phyloP scores from a whole-genome alignment of 1,140 invertebrate species.

The Caenorhabditis remanei region DNA sequence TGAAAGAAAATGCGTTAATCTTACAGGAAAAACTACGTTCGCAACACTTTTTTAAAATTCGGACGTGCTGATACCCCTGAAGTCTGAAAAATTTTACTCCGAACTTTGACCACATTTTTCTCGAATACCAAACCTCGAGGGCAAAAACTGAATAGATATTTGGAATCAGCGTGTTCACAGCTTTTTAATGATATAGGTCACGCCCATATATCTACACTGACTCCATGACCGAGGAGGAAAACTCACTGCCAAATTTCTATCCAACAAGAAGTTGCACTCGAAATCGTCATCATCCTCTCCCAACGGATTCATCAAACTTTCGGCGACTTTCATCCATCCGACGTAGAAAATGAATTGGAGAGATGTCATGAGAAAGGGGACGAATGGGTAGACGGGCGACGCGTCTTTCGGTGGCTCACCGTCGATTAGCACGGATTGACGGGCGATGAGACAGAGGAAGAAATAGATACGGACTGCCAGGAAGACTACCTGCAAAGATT shows the following conservation, averaged over 20 bases:
- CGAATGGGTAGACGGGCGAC: slow-evolving; percentile 52
- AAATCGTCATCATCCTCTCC: slow-evolving; percentile 65
- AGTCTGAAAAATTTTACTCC: no score
- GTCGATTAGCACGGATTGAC: slow-evolving; percentile 66
- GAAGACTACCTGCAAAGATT: slow-evolving; percentile 76
- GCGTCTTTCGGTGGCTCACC: slow-evolving; percentile 37
- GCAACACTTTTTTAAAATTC: no score
- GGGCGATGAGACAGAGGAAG: slow-evolving; percentile 63
- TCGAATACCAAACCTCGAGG: no score
- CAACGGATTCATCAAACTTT: slow-evolving; percentile 66
- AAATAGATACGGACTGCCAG: slow-evolving; percentile 68
- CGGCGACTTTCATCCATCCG: slow-evolving; percentile 72
- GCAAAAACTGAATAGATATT: no score
- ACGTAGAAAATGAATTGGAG: slow-evolving; percentile 72
- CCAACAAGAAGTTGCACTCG: slow-evolving; percentile 63
- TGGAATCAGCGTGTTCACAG: no score
- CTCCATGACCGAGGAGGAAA: no score
- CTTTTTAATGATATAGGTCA: no score
- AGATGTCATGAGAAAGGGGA: slow-evolving; percentile 64
- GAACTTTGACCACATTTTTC: no score
- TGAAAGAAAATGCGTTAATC: no score
- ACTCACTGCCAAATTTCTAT: slow-evolving; percentile 57
- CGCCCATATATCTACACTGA: no score
- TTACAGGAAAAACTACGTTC: no score
- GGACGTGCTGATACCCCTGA: no score